These are phyloP conservation scores for Manduca sexta DNA, from an alignment of 1,140 invertebrate genomes.

Conservation along the genomic window DNA sequence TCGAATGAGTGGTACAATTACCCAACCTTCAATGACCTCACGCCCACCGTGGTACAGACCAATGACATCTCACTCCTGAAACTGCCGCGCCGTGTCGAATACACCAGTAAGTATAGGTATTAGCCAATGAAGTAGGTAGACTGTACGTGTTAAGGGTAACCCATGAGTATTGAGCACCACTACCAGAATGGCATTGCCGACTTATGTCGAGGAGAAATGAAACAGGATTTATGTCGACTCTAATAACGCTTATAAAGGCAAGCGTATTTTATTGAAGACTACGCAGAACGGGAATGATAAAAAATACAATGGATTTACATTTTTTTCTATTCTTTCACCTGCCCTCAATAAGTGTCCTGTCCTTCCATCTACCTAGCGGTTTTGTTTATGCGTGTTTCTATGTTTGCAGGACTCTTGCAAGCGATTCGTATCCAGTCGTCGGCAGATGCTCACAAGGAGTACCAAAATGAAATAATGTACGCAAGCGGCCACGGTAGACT, in stretches of 20 bases:
- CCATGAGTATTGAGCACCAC: too few relatives aligned
- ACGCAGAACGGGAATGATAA: too few relatives aligned
- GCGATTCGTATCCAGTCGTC: constrained; percentile 40
- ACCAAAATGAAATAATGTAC: constrained; percentile 23
- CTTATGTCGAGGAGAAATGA: too few relatives aligned
- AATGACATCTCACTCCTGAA: constrained; percentile 44
- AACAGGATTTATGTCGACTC: too few relatives aligned
- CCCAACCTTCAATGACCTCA: constrained; percentile 32
- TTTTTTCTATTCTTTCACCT: too few relatives aligned
- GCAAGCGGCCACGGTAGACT: constrained; percentile 49
- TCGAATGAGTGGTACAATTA: constrained; percentile 42
- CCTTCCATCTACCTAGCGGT: too few relatives aligned
- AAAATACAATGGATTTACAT: too few relatives aligned
- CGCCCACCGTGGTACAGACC: constrained; percentile 31
- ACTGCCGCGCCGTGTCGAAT: constrained; percentile 22
- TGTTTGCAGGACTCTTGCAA: constrained; percentile 29
- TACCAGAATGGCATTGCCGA: too few relatives aligned
- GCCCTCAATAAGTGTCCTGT: too few relatives aligned
- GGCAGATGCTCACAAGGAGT: constrained; percentile 39
- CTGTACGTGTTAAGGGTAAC: background rate
- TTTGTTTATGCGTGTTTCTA: background rate
- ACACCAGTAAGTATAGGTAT: constrained; percentile 28
- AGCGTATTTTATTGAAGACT: too few relatives aligned
- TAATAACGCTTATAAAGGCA: too few relatives aligned
- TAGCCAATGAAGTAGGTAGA: background rate